Conservation (phyloP, 1,140 invertebrate species). For the Neomicropteryx cornuta region DNA sequence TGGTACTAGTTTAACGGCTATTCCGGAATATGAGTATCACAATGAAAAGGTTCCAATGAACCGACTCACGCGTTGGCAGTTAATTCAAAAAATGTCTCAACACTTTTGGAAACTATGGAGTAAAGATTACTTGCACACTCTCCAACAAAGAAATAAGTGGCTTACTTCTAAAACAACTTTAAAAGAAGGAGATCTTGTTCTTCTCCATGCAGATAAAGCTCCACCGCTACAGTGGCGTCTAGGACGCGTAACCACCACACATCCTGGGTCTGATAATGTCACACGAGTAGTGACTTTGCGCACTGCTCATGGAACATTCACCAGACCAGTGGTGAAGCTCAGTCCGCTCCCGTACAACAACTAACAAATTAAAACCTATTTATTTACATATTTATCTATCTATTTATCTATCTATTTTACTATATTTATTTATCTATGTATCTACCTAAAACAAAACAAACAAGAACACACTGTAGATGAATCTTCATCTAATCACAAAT, state of each 20-base stretch:
- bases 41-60: too few species aligned
- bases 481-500: too few species aligned
- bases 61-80: conserved; percentile 11
- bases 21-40: conserved; percentile 10
- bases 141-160: conserved; percentile 20
- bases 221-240: conserved; percentile 20
- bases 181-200: conserved; percentile 9
- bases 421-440: too few species aligned
- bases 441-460: too few species aligned
- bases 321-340: too few species aligned
- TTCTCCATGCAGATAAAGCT: conserved; percentile 6
- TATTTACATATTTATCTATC: too few species aligned
- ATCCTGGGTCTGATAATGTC: conserved; percentile 17
- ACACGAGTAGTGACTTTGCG: conserved; percentile 12
- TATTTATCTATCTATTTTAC: too few species aligned
- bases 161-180: too few species aligned
- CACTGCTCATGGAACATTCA: too few species aligned
- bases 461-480: too few species aligned
- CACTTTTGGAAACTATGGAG: conserved; percentile 13
- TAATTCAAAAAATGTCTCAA: conserved; percentile 13
- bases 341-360: too few species aligned
- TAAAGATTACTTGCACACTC: conserved; percentile 18
- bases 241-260: conserved; percentile 14
- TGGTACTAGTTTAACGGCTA: conserved; percentile 15
- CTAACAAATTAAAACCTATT: too few species aligned